phyloP scores from a whole-genome alignment of 2,113 vertebrate species.

The Peromyscus polionotus region DNA sequence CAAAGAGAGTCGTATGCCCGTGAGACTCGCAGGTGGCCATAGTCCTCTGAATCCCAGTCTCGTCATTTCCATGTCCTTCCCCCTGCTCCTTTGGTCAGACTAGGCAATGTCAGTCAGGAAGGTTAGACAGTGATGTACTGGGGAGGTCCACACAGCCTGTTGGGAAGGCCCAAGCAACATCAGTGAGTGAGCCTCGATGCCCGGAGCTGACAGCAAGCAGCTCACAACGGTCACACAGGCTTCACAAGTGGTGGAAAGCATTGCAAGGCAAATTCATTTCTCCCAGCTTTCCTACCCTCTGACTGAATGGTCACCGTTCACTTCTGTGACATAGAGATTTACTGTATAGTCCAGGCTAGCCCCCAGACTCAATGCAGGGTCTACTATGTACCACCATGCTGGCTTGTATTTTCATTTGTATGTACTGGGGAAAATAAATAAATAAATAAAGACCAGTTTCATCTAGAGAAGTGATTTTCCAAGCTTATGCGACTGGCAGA shows the following conservation, averaged over 20 bases:
- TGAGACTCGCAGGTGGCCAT: neutral
- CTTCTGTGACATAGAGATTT: neutral
- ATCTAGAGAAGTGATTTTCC: neutral
- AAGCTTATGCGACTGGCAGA: neutral
- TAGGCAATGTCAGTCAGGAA: neutral
- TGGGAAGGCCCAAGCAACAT: neutral
- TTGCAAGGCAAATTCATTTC: neutral
- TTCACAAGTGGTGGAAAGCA: neutral
- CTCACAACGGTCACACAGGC: neutral
- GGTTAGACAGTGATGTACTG: neutral
- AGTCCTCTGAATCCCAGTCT: neutral
- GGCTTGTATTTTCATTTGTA: conserved; percentile 11
- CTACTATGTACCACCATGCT: neutral
- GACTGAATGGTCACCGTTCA: neutral
- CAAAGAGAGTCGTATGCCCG: neutral
- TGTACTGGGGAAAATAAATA: neutral
- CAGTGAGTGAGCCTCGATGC: neutral
- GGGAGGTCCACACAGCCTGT: neutral
- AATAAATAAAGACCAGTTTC: neutral
- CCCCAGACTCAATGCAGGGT: neutral
- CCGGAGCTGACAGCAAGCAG: neutral
- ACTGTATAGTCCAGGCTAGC: neutral
- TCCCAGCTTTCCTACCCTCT: neutral
- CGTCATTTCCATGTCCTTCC: neutral
- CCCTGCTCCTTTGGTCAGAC: neutral